Base-by-base conservation (phyloP, 2,797 vertebrate genomes). In the Myiothlypis coronata region DNA sequence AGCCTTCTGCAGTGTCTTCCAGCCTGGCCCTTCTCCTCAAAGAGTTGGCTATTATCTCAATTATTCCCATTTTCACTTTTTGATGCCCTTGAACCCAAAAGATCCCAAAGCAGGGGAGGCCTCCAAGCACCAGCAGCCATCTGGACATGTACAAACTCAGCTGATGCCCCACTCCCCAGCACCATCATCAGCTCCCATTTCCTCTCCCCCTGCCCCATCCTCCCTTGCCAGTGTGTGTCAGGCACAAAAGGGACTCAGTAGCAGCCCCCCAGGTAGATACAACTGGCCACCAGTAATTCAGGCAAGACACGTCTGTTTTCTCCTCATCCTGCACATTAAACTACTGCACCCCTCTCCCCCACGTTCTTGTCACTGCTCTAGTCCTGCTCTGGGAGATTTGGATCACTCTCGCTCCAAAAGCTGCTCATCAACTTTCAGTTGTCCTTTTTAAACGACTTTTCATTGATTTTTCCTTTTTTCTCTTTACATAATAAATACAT, bases 191-290 rank as follows among this genome's bases (percentile, higher is more conserved):
- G 28, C 16, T 76, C 63, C 35, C 35, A 3, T 15, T 37, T 6
- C 1, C 1, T 6, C 14, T 26, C 4, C 1, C 11, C 5, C 18
- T 20, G 8, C 5, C 1, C 9, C 5, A 12, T 17, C 9, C 22
- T 30, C 39, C 57, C 32, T 63, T 67, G 30, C 21, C 60, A 32
- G 22, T 4, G 13, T 6, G 11, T 14, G 32, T 19, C 49, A 32
- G 41, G 67, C 37, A 50, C 53, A 14, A 1, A 7, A 0, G 32
- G 34, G 27, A 39, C 35, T 64, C 32, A 8, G 6, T 0, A 53
- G 30, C 52, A 83, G 69, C 55, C 37, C 11, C 18, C 9, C 72
- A 77, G 44, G 28, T 8, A 44, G 47, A 32, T 37, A 6, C 3
- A 81, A 78, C 8, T 35, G 52, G 20, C 32, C 57, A 34, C 12